A percentile compares a stretch with the other conserved stretches of the same genome.
phyloP scores from a whole-genome alignment of 2,888 invertebrate genomes.

The Timema cristinae region DNA sequence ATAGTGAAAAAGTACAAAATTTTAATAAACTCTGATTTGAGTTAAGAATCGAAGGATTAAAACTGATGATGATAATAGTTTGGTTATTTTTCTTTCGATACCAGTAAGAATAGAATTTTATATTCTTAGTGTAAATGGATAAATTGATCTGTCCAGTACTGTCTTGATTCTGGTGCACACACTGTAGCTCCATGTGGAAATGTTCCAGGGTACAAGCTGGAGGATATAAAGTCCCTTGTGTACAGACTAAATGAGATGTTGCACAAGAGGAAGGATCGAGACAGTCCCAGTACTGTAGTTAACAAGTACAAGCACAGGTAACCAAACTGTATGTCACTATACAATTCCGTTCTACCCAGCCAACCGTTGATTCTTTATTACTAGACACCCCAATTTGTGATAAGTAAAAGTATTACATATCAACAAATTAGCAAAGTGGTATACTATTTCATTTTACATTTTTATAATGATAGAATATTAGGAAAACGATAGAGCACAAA shows the following conservation, averaged over 20 bases:
- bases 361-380: no score
- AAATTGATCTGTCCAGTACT: background rate
- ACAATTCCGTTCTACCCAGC: no score
- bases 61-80: no score
- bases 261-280: conserved; percentile 70
- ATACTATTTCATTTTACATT: no score
- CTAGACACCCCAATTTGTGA: no score
- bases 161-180: background rate
- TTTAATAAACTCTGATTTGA: no score
- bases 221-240: conserved; percentile 70
- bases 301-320: conserved; percentile 91
- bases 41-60: no score
- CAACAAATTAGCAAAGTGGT: conserved; percentile 19
- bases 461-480: no score
- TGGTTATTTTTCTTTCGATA: conserved; percentile 9
- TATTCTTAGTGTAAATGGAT: no score
- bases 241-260: conserved; percentile 70
- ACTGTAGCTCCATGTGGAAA: no score
- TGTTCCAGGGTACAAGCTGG: conserved; percentile 64
- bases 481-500: no score
- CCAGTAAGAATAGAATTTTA: background rate
- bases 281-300: conserved; percentile 77
- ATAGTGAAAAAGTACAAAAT: no score
- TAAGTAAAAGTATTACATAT: conserved; percentile 35
- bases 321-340: conserved; percentile 28